Evolutionary conservation across 2,797 vertebrate genomes (phyloP).

Genomic region (Fistularia commersonii): DNA sequence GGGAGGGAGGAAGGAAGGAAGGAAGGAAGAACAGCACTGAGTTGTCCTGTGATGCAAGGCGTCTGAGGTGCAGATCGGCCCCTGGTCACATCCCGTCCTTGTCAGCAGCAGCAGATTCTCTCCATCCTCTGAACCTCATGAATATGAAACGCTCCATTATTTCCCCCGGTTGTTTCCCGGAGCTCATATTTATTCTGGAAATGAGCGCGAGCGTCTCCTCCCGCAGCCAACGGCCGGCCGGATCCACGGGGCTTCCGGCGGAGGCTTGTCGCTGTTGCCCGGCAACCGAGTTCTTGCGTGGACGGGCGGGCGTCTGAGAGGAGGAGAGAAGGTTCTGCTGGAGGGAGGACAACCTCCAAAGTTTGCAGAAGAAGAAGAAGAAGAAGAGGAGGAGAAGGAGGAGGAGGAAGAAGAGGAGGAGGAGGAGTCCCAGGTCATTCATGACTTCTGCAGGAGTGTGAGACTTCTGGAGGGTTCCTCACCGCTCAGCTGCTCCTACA

Average conservation of each 20-base stretch:
- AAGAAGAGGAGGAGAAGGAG: slow-evolving; percentile 14
- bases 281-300: slow-evolving; percentile 79
- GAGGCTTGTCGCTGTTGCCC: slow-evolving; percentile 82
- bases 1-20: too few species aligned
- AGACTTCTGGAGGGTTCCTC: slow-evolving; percentile 25
- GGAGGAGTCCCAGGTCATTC: slow-evolving; percentile 18
- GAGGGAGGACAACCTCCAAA: slow-evolving; percentile 29
- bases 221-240: too few species aligned
- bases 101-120: too few species aligned
- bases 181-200: too few species aligned
- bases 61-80: too few species aligned
- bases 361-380: slow-evolving; percentile 19
- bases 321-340: slow-evolving; percentile 27
- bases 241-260: slow-evolving; percentile 72
- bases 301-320: slow-evolving; percentile 63
- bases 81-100: too few species aligned
- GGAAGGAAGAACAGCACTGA: slow-evolving; percentile 48
- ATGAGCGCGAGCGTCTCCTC: too few species aligned
- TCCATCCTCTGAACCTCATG: too few species aligned
- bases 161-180: too few species aligned
- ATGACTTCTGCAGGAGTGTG: slow-evolving; percentile 24
- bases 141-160: too few species aligned
- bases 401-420: slow-evolving; percentile 20
- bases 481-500: slow-evolving; percentile 8
- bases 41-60: slow-evolving; percentile 38